phyloP scores from a whole-genome alignment of 2,888 invertebrate species.

The Drosophila imparisetae region DNA sequence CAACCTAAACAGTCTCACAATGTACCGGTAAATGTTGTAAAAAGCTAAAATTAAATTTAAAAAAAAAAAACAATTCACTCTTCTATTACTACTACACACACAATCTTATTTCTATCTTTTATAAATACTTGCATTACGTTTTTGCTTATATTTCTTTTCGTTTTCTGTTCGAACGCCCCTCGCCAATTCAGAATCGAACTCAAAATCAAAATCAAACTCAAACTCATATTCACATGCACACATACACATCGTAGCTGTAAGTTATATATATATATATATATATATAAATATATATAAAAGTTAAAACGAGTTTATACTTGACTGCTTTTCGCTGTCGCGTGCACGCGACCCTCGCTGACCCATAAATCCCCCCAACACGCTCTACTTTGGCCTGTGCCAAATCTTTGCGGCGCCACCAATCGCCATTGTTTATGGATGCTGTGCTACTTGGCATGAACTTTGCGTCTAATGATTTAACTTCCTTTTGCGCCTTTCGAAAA shows the following conservation, averaged over 20 bases:
- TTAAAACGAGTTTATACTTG: slow-evolving; percentile 38
- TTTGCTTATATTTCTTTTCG: slow-evolving; percentile 4
- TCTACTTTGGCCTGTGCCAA: slow-evolving; percentile 20
- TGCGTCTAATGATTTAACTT: slow-evolving; percentile 27
- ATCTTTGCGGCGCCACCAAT: slow-evolving; percentile 36
- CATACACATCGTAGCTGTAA: slow-evolving; percentile 36
- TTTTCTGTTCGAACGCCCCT: slow-evolving; percentile 7
- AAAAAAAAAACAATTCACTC: slow-evolving; percentile 11
- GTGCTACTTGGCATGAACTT: slow-evolving; percentile 12
- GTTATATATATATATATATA: slow-evolving; percentile 23
- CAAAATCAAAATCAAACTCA: slow-evolving; percentile 6
- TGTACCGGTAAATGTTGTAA: slow-evolving; percentile 74
- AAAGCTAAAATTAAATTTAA: neutral
- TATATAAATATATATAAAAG: slow-evolving; percentile 13
- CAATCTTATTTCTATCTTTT: neutral
- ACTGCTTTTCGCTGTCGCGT: slow-evolving; percentile 59
- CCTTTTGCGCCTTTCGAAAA: neutral
- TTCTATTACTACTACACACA: slow-evolving; percentile 20
- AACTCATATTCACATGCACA: slow-evolving; percentile 11
- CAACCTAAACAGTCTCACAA: slow-evolving; percentile 77
- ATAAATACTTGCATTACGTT: slow-evolving; percentile 3
- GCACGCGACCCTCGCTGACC: slow-evolving; percentile 27
- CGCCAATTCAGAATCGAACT: slow-evolving; percentile 1
- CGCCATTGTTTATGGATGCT: slow-evolving; percentile 36
- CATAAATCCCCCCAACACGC: slow-evolving; percentile 1